Base-by-base conservation (phyloP, 2,888 invertebrate species). In the Fissipunctia ypsillon region DNA sequence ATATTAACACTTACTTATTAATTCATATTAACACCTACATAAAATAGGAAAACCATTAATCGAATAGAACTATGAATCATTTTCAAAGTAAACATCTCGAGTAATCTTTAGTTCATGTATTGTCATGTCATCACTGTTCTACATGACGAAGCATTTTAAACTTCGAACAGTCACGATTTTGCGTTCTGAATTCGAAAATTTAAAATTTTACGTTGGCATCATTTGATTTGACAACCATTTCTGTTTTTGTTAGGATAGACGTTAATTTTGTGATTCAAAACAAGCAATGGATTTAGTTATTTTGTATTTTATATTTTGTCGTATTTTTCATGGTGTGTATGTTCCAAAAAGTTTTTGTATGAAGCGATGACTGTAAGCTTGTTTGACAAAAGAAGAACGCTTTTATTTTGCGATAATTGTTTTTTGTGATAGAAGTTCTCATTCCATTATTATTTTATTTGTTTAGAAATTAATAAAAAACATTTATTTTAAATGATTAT, bases 101-200 rank as follows among this genome's bases (percentile, higher is more conserved):
- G 28, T 67, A 59, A 41, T 66, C 25, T 66, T 54, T 67, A 65
- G 64, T 78, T 82, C 78, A 60, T n/a, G n/a, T n/a, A n/a, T n/a
- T n/a, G n/a, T n/a, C n/a, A n/a, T 79, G 73, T 73, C 84, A 85
- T 79, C 83, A 85, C 83, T 84, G 68, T 48, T 60, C 64, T 66
- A 64, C 66, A 84, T 84, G 72, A 84, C 73, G 60, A 63, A 74
- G 68, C 70, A 59, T 52, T 73, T 76, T 25, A 28, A 68, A 60
- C 16, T 65, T 76, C 45, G 31, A 70, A 65, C 19, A 69, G 85
- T 83, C 85, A 80, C 80, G 83, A 74, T 69, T 80, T 71, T 25
- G 63, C 66, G 73, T 76, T 82, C 83, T n/a, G 10, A 25, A 76
- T 76, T 76, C 14, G n/a, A 73, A 69, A 71, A 67, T 59, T 71